Percentiles rank a stretch among this genome's conserved stretches.
phyloP scores from a whole-genome alignment of 2,113 vertebrate species.

The Trichechus manatus region DNA sequence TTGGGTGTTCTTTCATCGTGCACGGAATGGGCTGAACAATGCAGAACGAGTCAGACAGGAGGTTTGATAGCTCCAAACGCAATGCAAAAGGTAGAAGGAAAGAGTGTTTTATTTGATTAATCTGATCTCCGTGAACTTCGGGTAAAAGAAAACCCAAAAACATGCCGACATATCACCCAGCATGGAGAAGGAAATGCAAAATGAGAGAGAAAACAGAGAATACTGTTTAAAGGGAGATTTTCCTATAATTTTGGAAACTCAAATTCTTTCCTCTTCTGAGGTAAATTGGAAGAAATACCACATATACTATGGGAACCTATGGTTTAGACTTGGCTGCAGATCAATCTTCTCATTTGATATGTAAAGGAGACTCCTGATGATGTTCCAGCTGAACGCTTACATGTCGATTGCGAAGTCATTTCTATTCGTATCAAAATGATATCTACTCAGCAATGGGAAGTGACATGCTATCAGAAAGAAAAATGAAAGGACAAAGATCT shows the following conservation, averaged over 20 bases:
- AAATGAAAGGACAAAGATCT: conserved; percentile 76
- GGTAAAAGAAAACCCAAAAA: conserved; percentile 48
- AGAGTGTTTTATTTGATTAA: conserved; percentile 71
- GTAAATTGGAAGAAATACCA: conserved; percentile 81
- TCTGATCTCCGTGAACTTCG: conserved; percentile 71
- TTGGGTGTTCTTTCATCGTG: conserved; percentile 76
- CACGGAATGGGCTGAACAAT: conserved; percentile 77
- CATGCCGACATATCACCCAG: conserved; percentile 41
- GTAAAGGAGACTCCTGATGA: conserved; percentile 78
- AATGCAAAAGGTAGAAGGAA: conserved; percentile 58
- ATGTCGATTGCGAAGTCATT: conserved; percentile 81
- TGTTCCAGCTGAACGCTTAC: conserved; percentile 78
- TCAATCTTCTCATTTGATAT: conserved; percentile 79
- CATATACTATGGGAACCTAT: conserved; percentile 82
- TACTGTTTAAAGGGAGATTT: conserved; percentile 66
- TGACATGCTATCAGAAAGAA: conserved; percentile 80
- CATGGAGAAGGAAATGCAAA: conserved; percentile 59
- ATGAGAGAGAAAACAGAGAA: conserved; percentile 56
- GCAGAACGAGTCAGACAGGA: conserved; percentile 76
- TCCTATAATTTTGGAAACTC: conserved; percentile 70
- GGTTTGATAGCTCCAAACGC: conserved; percentile 67
- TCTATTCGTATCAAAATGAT: conserved; percentile 69
- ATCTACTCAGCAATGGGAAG: conserved; percentile 78
- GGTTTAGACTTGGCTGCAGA: conserved; percentile 81
- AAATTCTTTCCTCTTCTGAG: conserved; percentile 61